Evolutionary conservation across 1,140 invertebrate species (phyloP), one percentile per base, ranked within the genome.

Genomic region (Hermetia illucens): DNA sequence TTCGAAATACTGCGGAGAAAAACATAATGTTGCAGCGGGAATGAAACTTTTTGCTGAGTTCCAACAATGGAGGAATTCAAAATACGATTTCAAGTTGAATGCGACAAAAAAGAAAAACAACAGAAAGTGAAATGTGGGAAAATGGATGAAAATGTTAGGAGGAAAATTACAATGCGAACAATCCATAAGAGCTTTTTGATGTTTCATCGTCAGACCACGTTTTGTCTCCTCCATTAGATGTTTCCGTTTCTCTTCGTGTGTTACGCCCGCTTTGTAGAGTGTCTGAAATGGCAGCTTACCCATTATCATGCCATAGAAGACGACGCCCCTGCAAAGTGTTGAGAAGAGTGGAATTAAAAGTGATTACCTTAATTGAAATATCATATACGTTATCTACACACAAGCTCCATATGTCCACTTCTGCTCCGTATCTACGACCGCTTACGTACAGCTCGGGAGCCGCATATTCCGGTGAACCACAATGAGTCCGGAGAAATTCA

Each of bases 361-460:
- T 41, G 35, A 34, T 29, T 19, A 42, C 21, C 20, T 21, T 21
- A 20, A 33, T 16, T 27, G 24, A 19, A 22, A 5, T 15, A 8
- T 30, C 20, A 38, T 9, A n/a, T 27, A 5, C 4, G 25, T 21
- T 33, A 9, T n/a, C 10, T 12, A 51, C 73, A 64, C 46, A 79
- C 75, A 82, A 60, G 54, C 77, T 81, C 79, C 79, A 82, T 10
- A 82, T 61, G 51, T 82, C 79, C 9, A 82, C 72, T 59, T 79
- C 76, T n/a, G 77, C 72, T 16, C 78, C 77, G 51, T 82, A 82
- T 38, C 62, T 61, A 41, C 69, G 69, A 1, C 68, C 69, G 32
- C 67, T 62, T 19, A 70, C 54, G 42, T 80, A 80, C 9, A 82
- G 59, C 57, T 82, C 78, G 0, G 79, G 79, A 17, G 79, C 79